Base-by-base conservation (phyloP, 1,140 invertebrate genomes). In the Orussus abietinus region DNA sequence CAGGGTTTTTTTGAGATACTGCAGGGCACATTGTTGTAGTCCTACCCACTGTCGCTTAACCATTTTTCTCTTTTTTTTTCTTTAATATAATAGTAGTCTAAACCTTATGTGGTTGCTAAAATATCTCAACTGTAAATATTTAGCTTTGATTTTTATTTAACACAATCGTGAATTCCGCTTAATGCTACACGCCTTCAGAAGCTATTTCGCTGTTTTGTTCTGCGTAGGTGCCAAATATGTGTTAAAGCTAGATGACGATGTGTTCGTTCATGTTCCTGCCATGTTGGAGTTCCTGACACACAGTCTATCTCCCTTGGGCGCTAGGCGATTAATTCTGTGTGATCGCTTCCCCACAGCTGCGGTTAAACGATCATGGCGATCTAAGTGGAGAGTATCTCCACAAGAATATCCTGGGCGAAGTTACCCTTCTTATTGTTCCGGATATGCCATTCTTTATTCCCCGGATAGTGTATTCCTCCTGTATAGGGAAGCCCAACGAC, bases 221-320 rank as follows among this genome's bases (percentile, higher is more conserved):
- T 82, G 72, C 62, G 47, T 53, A 45, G 72, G 77, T 49, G 84
- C 83, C 21, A 81, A 80, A 57, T 86, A 85, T 66, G 67, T 89
- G 49, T 74, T 90, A 49, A 89, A 90, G 66, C 79, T 81, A 55
- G 86, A 90, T 59, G 86, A 90, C 55, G 86, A 90, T 68, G 79
- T 88, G 28, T 86, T 87, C 60, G 84, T 89, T 30, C 83, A 89
- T 66, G 78, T 80, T 28, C 75, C 79, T 42, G 76, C 75, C 19
- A 64, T 90, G 51, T 45, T 81, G 13, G 72, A 78, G 41, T 83
- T 85, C 66, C 57, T 91, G 5, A 75, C 59, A 1, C 55, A 67
- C 28, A 69, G 75, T 40, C 46, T 83, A 37, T 79, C 77, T 12
- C 75, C 77, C 0, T 76, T 71, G 61, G 80, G 80, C n/a, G 75